A percentile compares a stretch with the other conserved stretches of the same genome.
Conservation (phyloP, 2,797 vertebrate species). For the Euphonia xanthogaster region DNA sequence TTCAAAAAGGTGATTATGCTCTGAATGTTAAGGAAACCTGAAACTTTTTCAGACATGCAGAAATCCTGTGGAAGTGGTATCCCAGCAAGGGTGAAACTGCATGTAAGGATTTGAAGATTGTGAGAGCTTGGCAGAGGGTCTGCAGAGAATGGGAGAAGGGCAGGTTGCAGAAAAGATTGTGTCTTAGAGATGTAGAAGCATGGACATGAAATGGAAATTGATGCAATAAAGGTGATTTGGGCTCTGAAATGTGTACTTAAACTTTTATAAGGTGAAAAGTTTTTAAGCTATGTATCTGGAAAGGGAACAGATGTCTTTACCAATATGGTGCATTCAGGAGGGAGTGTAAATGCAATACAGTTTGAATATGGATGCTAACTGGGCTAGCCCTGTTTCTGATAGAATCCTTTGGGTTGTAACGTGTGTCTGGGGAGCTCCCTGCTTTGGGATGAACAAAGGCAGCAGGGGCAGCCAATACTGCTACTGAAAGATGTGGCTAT, state of each 20-base stretch:
- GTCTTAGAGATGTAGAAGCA: background rate
- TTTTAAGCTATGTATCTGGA: background rate
- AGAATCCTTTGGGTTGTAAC: background rate
- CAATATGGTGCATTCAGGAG: accelerated
- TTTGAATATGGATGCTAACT: background rate
- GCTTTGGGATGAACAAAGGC: background rate
- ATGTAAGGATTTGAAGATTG: background rate
- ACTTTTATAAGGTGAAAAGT: background rate
- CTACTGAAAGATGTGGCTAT: background rate
- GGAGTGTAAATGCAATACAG: background rate
- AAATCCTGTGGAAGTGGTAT: background rate
- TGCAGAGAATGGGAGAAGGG: background rate
- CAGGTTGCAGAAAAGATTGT: background rate
- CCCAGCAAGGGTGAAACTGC: background rate
- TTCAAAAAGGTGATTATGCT: background rate
- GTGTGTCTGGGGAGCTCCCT: background rate
- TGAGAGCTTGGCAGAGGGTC: background rate
- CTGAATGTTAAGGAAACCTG: background rate
- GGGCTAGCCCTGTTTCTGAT: background rate
- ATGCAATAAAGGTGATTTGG: background rate
- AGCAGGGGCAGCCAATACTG: background rate
- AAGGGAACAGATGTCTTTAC: background rate
- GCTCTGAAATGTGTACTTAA: background rate
- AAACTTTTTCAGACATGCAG: background rate
- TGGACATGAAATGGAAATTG: background rate